Conservation (phyloP, 2,113 vertebrate genomes). For the Apaloderma vittatum region DNA sequence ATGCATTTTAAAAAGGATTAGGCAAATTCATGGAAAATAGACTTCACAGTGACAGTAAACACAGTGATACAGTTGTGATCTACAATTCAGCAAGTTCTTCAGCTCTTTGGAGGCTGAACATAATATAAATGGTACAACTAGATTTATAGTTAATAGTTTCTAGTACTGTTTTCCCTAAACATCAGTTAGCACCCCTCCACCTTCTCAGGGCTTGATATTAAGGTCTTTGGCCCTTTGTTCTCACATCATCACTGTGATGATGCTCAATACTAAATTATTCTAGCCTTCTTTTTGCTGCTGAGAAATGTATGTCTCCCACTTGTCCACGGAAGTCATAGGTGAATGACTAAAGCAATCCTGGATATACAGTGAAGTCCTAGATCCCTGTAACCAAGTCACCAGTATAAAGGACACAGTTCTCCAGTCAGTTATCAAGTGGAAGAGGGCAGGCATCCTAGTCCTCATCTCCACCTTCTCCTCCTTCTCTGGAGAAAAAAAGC, state of each 20-base stretch:
- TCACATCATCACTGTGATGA: background rate
- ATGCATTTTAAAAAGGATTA: background rate
- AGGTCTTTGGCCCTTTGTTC: background rate
- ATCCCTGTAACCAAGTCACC: background rate
- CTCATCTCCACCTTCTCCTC: background rate
- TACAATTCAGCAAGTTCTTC: background rate
- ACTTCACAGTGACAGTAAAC: background rate
- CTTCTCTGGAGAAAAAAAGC: background rate
- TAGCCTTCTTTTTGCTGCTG: background rate
- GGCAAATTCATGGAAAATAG: background rate
- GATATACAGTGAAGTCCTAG: background rate
- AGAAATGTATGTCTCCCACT: background rate
- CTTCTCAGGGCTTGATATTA: background rate
- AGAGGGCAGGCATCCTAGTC: background rate
- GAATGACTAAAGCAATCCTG: background rate
- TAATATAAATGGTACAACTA: background rate
- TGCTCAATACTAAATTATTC: background rate
- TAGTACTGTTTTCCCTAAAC: background rate
- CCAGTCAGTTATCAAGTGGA: background rate
- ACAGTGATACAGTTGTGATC: background rate
- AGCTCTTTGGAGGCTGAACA: background rate
- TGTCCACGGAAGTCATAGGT: background rate
- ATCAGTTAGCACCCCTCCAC: fast-evolving
- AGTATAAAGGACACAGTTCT: background rate
- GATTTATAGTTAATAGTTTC: background rate